phyloP scores from a whole-genome alignment of 2,797 vertebrate genomes.

The Spinus pinus region DNA sequence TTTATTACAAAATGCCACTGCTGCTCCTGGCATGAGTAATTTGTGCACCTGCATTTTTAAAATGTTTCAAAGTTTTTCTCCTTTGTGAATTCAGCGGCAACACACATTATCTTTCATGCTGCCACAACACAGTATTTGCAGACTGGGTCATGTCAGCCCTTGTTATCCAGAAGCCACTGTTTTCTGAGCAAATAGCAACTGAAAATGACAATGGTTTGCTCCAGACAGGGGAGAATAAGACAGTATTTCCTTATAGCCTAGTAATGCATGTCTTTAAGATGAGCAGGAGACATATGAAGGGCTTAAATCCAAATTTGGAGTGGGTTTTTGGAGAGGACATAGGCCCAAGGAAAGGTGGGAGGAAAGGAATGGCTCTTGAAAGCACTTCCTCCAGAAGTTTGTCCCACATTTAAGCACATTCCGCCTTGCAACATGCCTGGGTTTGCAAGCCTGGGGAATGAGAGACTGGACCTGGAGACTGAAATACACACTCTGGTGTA shows the following conservation, averaged over 20 bases:
- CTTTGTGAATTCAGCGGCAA: constrained; percentile 71
- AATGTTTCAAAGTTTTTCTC: constrained; percentile 80
- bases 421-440: not conserved
- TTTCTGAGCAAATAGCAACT: constrained; percentile 65
- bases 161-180: constrained; percentile 59
- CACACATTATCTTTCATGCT: constrained; percentile 72
- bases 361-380: not conserved
- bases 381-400: not conserved
- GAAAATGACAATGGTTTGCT: constrained; percentile 11
- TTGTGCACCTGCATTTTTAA: constrained; percentile 85
- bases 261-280: not conserved
- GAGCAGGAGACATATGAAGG: not conserved
- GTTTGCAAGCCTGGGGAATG: not conserved
- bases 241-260: not conserved
- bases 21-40: constrained; percentile 79
- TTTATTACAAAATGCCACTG: constrained; percentile 82
- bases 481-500: not conserved
- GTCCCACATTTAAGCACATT: not conserved
- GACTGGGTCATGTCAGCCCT: constrained; percentile 67
- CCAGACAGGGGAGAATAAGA: constrained; percentile 5
- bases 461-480: not conserved
- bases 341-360: not conserved
- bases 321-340: not conserved
- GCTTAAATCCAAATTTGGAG: not conserved
- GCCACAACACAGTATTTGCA: constrained; percentile 72